Evolutionary conservation across 2,797 vertebrate genomes (phyloP).

Genomic region (Argya squamiceps): DNA sequence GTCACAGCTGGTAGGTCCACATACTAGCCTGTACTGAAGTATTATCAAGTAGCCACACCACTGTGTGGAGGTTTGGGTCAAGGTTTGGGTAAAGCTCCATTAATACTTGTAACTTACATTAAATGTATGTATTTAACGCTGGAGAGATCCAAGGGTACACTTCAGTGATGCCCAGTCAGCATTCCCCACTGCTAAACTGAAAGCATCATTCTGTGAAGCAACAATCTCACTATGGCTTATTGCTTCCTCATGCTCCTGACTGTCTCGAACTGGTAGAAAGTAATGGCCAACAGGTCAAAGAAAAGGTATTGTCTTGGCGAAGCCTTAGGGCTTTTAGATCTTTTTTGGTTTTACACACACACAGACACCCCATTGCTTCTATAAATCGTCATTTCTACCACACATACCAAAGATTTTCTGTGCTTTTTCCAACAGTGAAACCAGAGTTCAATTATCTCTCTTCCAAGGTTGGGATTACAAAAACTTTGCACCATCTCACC

Average conservation of each 20-base stretch:
- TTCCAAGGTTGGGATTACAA: neutral
- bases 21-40: neutral
- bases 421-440: neutral
- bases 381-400: neutral
- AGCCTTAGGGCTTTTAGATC: neutral
- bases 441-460: neutral
- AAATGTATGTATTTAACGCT: neutral
- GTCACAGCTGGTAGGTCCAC: neutral
- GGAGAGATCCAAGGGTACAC: fast-evolving
- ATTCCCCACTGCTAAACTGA: neutral
- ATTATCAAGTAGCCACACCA: neutral
- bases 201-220: neutral
- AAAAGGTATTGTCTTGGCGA: neutral
- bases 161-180: neutral
- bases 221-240: neutral
- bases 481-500: neutral
- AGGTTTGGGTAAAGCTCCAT: fast-evolving
- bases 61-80: neutral
- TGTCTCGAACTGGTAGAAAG: neutral
- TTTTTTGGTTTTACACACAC: neutral
- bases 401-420: neutral
- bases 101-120: neutral
- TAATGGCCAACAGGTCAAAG: neutral
- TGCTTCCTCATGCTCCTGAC: fast-evolving
- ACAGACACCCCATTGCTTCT: neutral